Base-by-base conservation (phyloP, 2,797 vertebrate genomes). In the Acipenser transmontanus region DNA sequence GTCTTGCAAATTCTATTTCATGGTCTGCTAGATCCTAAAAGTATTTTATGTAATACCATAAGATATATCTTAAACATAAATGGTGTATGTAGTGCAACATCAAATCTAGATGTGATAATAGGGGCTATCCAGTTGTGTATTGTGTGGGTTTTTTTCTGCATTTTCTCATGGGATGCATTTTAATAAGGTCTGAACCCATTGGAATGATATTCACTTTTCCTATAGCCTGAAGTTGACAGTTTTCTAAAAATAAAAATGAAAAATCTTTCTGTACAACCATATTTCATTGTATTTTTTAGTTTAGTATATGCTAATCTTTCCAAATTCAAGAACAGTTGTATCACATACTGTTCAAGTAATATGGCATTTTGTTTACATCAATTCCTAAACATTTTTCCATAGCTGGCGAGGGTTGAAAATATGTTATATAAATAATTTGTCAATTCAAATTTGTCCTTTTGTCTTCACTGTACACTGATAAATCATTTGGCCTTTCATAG, bases 1-100 rank as follows among this genome's bases (percentile, higher is more conserved):
- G 74, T 76, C 72, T 79, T 78, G 74, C 73, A 83, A 84, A 83
- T 78, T 80, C 79, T 73, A 85, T 89, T 87, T 87, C 80, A 86
- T 76, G 79, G 77, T 47, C 80, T 70, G 80, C 81, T 84, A 76
- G 73, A 77, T 69, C 76, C 77, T 76, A 81, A 80, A 72, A 74
- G 70, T 63, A 69, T 74, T 72, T 67, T 70, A 72, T 78, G 66
- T 71, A 64, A 72, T 76, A 63, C 76, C 65, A 70, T 71, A 70
- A 74, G 71, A 79, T 78, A 72, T 76, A 75, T 76, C 71, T 78
- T 79, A 71, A 77, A 71, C 69, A 72, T 66, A 74, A 77, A 75
- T 72, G 78, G 76, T 63, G 72, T 72, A 68, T 76, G 62, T 66
- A 68, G 70, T 66, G 71, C 71, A 71, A 64, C 66, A 70, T 65